Conservation (phyloP, 2,113 vertebrate genomes). For the Trogon melanurus region DNA sequence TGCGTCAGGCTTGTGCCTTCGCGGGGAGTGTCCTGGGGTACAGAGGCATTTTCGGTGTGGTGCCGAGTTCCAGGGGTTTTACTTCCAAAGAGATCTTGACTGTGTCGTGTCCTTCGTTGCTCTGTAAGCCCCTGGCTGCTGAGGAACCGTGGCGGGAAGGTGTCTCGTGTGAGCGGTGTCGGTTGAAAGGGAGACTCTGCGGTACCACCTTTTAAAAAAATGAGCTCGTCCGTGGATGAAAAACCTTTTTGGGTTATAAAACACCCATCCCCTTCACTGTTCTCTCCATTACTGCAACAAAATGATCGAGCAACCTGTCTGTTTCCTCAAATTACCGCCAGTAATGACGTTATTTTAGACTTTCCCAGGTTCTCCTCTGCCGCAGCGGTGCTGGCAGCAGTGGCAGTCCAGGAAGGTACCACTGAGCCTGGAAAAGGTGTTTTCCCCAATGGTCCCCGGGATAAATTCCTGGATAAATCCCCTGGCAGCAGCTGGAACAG, state of each 20-base stretch:
- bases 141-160: background rate
- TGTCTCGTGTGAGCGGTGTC: background rate
- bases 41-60: background rate
- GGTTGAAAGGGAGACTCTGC: fast-evolving
- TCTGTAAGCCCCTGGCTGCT: fast-evolving
- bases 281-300: fast-evolving
- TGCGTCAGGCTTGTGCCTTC: background rate
- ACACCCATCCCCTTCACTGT: fast-evolving
- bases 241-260: background rate
- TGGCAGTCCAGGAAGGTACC: fast-evolving
- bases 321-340: fast-evolving
- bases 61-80: background rate
- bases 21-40: background rate
- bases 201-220: fast-evolving
- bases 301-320: fast-evolving
- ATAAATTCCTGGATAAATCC: background rate
- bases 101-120: background rate
- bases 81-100: background rate
- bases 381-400: fast-evolving
- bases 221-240: background rate
- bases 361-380: fast-evolving
- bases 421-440: fast-evolving
- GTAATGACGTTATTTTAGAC: background rate
- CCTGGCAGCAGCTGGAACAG: background rate
- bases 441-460: background rate